Evolutionary conservation across 2,113 vertebrate species (phyloP), one percentile per base, ranked within the genome.

Genomic region (Tenrec ecaudatus): DNA sequence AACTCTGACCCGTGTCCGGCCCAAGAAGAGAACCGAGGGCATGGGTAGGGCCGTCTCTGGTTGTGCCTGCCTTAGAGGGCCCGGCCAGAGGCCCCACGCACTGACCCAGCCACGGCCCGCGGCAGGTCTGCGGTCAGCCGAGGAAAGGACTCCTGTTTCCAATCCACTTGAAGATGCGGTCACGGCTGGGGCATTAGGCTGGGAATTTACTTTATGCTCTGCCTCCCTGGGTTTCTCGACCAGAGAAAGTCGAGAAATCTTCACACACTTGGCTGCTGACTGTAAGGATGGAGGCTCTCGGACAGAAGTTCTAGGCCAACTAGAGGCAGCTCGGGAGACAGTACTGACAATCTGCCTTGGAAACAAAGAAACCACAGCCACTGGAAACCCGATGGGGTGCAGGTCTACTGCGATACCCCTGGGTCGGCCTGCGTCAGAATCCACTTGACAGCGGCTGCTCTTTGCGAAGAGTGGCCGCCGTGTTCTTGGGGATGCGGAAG

Each of bases 31-130:
- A 83, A 7, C 25, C 16, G 19, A 1, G 8, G 73, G 2, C 9
- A 16, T 0, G 23, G 64, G 57, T 29, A 83, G 25, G 78, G 36
- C 14, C n/a, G 29, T 47, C 20, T 1, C 5, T 43, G 38, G 15
- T 2, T 23, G 20, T 3, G 22, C 20, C 0, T 0, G 33, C 6
- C 1, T 9, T 2, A 40, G 14, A 58, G n/a, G 6, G 64, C 62
- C 43, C 12, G n/a, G 40, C 38, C 3, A 0, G 14, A 31, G 36
- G 43, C 6, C 4, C 29, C 27, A 68, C 66, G 29, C 33, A 40
- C 22, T 38, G 0, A 3, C 57, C 31, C 19, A 5, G 75, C n/a
- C 16, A 4, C 0, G 0, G 43, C 40, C 31, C 53, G 11, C n/a
- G 2, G n/a, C 23, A 8, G 43, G 40, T 64, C 38, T 58, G 57